phyloP scores from a whole-genome alignment of 2,888 invertebrate genomes.

The Leptopterna dolabrata region DNA sequence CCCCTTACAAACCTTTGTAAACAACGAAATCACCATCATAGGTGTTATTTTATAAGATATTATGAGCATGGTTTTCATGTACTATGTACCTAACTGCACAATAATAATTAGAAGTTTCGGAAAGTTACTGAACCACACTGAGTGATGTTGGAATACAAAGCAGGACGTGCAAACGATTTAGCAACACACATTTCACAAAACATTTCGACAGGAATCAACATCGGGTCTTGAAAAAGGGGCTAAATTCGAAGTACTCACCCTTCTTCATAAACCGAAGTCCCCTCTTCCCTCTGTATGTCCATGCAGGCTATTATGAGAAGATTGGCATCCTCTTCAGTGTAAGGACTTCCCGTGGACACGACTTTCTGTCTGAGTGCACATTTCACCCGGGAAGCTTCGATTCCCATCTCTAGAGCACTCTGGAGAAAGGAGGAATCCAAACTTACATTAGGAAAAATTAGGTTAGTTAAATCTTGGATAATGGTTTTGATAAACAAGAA shows the following conservation, averaged over 20 bases:
- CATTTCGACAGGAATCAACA: too few species aligned
- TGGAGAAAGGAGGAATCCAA: slow-evolving; percentile 63
- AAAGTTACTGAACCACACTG: too few species aligned
- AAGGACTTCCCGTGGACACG: slow-evolving; percentile 73
- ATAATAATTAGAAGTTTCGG: too few species aligned
- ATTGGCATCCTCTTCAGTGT: slow-evolving; percentile 70
- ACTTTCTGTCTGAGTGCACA: slow-evolving; percentile 72
- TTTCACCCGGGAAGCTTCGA: slow-evolving; percentile 72
- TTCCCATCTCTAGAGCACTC: slow-evolving; percentile 73
- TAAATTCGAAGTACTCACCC: not conserved
- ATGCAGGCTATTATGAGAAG: slow-evolving; percentile 80
- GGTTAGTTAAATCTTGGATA: not conserved
- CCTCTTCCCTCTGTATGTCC: slow-evolving; percentile 75
- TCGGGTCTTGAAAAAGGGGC: too few species aligned
- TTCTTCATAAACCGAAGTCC: slow-evolving; percentile 60
- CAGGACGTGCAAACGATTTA: too few species aligned
- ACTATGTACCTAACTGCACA: too few species aligned
- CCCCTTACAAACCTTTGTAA: too few species aligned
- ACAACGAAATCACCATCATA: too few species aligned
- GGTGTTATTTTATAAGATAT: too few species aligned
- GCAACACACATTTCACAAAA: too few species aligned
- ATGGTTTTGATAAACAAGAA: slow-evolving; percentile 36
- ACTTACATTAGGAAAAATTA: not conserved
- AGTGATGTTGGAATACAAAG: too few species aligned
- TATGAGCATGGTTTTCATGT: too few species aligned